Percentiles rank a stretch among this genome's conserved stretches.
These are phyloP conservation scores for Tenebrosternarchus preto DNA, from an alignment of 2,113 vertebrate genomes.

Conservation along the genomic window DNA sequence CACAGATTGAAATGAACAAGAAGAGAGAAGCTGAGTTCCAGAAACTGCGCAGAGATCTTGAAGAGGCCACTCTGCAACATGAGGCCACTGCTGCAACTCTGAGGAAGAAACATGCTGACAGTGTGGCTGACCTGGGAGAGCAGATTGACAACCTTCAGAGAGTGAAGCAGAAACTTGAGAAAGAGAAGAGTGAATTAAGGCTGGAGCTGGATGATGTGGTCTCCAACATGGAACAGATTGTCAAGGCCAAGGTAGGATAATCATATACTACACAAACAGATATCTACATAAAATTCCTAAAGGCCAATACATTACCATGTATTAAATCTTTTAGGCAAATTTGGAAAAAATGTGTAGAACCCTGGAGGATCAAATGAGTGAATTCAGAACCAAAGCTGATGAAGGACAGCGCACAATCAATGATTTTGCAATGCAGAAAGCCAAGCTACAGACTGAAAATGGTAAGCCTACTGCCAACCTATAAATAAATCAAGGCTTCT, in stretches of 20 bases:
- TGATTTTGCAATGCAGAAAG: constrained; percentile 53
- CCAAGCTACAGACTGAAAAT: constrained; percentile 54
- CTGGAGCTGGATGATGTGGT: constrained; percentile 80
- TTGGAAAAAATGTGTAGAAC: constrained; percentile 58
- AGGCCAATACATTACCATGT: neutral
- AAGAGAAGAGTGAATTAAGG: constrained; percentile 83
- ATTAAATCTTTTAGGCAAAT: constrained; percentile 39
- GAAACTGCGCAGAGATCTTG: constrained; percentile 81
- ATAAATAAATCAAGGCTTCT: neutral
- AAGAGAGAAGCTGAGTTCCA: constrained; percentile 83
- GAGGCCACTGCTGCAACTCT: constrained; percentile 76
- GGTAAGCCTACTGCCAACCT: constrained; percentile 3
- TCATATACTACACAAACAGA: neutral
- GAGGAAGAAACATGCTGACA: constrained; percentile 81
- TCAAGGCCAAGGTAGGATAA: constrained; percentile 76
- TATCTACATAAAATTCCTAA: neutral
- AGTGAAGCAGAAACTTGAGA: constrained; percentile 80
- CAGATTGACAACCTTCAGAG: constrained; percentile 81
- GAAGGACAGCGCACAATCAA: constrained; percentile 54
- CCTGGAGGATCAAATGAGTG: constrained; percentile 54
- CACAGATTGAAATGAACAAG: constrained; percentile 86
- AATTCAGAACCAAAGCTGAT: constrained; percentile 48
- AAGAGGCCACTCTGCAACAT: constrained; percentile 81
- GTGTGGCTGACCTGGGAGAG: constrained; percentile 75
- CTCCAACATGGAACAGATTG: constrained; percentile 83